Conservation (phyloP, 2,113 vertebrate species). For the Phalacrocorax aristotelis region DNA sequence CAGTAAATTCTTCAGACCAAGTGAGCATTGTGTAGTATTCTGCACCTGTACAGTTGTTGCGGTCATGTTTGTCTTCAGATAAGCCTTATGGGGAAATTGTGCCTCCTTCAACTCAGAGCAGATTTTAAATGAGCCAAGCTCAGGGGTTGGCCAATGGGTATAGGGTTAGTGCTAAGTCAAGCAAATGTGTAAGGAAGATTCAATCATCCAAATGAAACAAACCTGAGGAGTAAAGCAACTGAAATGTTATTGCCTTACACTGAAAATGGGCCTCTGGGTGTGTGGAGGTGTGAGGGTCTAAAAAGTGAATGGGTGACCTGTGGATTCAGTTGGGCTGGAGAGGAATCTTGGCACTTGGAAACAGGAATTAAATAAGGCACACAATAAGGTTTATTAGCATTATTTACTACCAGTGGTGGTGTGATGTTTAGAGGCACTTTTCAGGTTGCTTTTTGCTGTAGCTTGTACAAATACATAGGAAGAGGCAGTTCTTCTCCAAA, state of each 20-base stretch:
- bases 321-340: neutral
- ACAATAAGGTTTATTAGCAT: slow-evolving; percentile 10
- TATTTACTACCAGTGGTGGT: neutral
- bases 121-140: neutral
- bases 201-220: neutral
- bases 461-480: neutral
- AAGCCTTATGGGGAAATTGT: neutral
- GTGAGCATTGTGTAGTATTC: neutral
- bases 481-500: neutral
- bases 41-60: neutral
- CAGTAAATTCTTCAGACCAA: neutral
- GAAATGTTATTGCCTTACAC: neutral
- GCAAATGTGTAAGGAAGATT: neutral
- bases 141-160: neutral
- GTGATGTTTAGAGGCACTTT: neutral
- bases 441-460: neutral
- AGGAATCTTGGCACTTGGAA: neutral
- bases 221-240: neutral
- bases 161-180: neutral
- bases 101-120: neutral
- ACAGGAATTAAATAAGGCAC: neutral
- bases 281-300: neutral
- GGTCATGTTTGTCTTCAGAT: neutral
- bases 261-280: neutral
- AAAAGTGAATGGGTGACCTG: neutral